phyloP scores from a whole-genome alignment of 37 sponge, comb jelly and placozoan species.

The Lycopodina hypogea region DNA sequence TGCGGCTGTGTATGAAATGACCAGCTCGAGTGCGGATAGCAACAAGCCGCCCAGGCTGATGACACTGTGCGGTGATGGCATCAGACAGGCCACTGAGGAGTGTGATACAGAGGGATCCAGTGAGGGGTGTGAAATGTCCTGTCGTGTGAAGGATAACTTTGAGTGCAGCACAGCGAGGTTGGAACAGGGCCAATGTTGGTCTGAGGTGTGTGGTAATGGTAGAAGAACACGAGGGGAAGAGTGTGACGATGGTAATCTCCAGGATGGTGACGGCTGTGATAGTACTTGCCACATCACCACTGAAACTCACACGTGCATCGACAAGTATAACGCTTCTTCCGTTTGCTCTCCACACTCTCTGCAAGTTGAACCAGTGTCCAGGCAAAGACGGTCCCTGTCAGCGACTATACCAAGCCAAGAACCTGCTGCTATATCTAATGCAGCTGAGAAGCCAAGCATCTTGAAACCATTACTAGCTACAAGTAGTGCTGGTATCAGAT shows the following conservation, averaged over 20 bases:
- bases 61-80: slow-evolving; percentile 62
- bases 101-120: slow-evolving; percentile 44
- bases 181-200: slow-evolving; percentile 21
- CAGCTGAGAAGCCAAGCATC: too few relatives aligned
- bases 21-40: not conserved
- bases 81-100: slow-evolving; percentile 53
- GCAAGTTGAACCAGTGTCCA: not conserved
- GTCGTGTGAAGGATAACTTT: slow-evolving; percentile 7
- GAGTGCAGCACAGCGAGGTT: slow-evolving; percentile 49
- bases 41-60: not conserved
- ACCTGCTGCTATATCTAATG: too few relatives aligned
- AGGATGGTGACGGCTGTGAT: slow-evolving; percentile 43
- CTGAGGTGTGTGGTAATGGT: slow-evolving; percentile 55
- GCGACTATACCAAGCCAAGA: too few relatives aligned
- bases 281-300: slow-evolving; percentile 24
- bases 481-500: too few relatives aligned
- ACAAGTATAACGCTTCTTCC: slow-evolving; percentile 32
- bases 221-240: slow-evolving; percentile 34
- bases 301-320: slow-evolving; percentile 7
- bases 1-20: not conserved
- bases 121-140: not conserved
- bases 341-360: not conserved
- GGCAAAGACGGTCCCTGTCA: too few relatives aligned
- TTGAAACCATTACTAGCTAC: too few relatives aligned
- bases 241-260: slow-evolving; percentile 60